Percentiles rank a stretch among this genome's conserved stretches.
Conservation (phyloP, 2,797 vertebrate species). For the Ambastaia sidthimunki region DNA sequence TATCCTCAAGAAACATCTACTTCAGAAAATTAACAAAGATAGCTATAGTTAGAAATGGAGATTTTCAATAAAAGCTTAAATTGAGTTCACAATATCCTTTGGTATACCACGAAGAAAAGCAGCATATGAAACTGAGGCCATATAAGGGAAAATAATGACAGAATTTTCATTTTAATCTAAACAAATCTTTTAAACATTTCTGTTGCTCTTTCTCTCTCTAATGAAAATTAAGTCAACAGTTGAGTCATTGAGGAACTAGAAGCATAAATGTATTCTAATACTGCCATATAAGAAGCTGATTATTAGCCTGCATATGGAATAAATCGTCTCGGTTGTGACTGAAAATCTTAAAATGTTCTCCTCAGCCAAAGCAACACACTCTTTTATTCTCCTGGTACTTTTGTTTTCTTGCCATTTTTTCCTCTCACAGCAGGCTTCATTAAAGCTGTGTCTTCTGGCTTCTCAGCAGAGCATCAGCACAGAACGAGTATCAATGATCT, state of each 20-base stretch:
- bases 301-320: not conserved
- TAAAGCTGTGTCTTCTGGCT: conserved; percentile 29
- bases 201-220: not conserved
- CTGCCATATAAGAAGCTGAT: not conserved
- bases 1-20: too few relatives aligned
- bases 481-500: conserved; percentile 41
- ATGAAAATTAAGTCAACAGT: conserved; percentile 17
- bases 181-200: not conserved
- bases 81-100: too few relatives aligned
- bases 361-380: not conserved
- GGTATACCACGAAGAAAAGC: too few relatives aligned
- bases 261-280: not conserved
- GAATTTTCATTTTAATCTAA: not conserved
- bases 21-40: too few relatives aligned
- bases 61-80: too few relatives aligned
- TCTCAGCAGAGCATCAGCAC: conserved; percentile 19
- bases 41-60: too few relatives aligned
- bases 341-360: not conserved
- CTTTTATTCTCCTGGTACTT: conserved; percentile 7
- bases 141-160: too few relatives aligned
- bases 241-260: conserved; percentile 22
- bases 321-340: too few relatives aligned
- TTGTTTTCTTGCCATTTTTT: not conserved
- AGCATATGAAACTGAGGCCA: too few relatives aligned
- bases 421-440: conserved; percentile 31